Base-by-base conservation (phyloP, 2,888 invertebrate genomes). In the Philaethria dido region DNA sequence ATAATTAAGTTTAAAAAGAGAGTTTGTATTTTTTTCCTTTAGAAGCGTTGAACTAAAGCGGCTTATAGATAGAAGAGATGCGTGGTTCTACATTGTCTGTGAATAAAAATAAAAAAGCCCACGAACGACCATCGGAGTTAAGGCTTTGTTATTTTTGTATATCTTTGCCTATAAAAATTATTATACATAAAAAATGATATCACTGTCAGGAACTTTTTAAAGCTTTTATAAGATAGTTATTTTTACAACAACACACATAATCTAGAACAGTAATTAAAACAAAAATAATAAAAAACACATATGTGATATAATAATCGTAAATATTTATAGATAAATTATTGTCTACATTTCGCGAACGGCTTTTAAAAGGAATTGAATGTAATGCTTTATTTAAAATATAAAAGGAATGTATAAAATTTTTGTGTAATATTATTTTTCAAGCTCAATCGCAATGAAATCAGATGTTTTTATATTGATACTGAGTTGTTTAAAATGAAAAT, bases 401-500 rank as follows among this genome's bases (percentile, higher is more conserved):
- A 60, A 48, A 48, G 36, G 48, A 48, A 61, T 36, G 48, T 59
- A 48, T 50, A 50, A 29, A 36, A 18, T 18, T 59, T 29, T 59
- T 59, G 44, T 59, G 44, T 45, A 59, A 25, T 45, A 55, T 69
- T 57, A 57, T 57, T 42, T 61, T 66, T 54, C 61, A 42, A 61
- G 44, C 61, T 63, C 70, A 45, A 55, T 70, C 55, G 68, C 66
- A 64, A 68, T 68, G 64, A 69, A 69, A 72, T 71, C 66, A 66
- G 50, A 67, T 73, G 67, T 69, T 72, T 69, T 70, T 59, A 67
- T 62, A 64, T 70, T 64, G 69, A 70, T 54, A 62, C 65, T 61
- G 64, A 62, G 54, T 66, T 72, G 72, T 73, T 72, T 73, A 64
- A 69, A 70, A 69, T 70, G 67, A 70, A 70, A 71, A 73, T 74